Evolutionary conservation across 1,140 invertebrate genomes (phyloP).

Genomic region (Agrilus planipennis): DNA sequence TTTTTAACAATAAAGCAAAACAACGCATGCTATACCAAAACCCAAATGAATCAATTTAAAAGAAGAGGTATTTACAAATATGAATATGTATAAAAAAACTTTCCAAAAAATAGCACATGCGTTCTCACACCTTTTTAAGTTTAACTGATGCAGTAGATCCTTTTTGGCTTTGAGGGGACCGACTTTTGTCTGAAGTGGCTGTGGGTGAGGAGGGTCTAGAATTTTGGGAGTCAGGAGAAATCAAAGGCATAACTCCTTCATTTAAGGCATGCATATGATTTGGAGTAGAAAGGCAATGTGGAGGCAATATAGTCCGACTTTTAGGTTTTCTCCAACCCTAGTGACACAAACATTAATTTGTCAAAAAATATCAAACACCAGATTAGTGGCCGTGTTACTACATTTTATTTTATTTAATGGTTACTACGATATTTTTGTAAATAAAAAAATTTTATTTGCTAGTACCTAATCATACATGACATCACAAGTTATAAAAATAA

Average conservation of each 20-base stretch:
- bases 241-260: constrained; percentile 33
- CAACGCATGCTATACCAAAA: too few relatives aligned
- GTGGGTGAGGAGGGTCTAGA: constrained; percentile 37
- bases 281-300: constrained; percentile 41
- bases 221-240: constrained; percentile 37
- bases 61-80: too few relatives aligned
- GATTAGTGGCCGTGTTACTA: too few relatives aligned
- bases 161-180: constrained; percentile 45
- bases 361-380: too few relatives aligned
- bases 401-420: too few relatives aligned
- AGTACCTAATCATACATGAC: too few relatives aligned
- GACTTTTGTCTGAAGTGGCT: constrained; percentile 35
- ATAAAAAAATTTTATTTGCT: too few relatives aligned
- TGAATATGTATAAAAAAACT: too few relatives aligned
- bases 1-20: too few relatives aligned
- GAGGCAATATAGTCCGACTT: constrained; percentile 57
- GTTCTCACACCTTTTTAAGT: constrained; percentile 46
- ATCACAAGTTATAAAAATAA: too few relatives aligned
- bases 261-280: constrained; percentile 38
- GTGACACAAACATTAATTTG: constrained; percentile 30
- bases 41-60: too few relatives aligned
- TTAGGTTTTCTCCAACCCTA: constrained; percentile 67
- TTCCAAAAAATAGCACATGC: constrained; percentile 20
- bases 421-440: too few relatives aligned
- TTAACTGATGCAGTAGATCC: constrained; percentile 41